Conservation (phyloP, 2,113 vertebrate species). For the Pipa parva region DNA sequence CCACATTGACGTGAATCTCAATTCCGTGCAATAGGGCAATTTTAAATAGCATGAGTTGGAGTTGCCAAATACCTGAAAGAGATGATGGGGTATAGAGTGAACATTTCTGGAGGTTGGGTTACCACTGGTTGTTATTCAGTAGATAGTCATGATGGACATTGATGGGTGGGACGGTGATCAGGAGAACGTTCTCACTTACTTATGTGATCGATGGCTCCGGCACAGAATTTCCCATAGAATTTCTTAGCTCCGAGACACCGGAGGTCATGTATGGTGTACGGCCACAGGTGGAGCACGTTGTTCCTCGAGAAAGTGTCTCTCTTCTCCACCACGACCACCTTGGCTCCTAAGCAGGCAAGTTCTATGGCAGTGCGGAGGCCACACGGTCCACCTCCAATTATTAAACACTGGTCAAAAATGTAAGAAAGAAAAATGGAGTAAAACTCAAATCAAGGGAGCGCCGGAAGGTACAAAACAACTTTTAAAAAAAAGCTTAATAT, state of each 20-base stretch:
- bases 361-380: constrained; percentile 92
- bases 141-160: too few species aligned
- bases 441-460: too few species aligned
- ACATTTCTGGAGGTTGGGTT: too few species aligned
- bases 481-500: too few species aligned
- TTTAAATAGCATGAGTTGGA: constrained; percentile 93
- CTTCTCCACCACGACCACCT: constrained; percentile 92
- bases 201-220: constrained; percentile 94
- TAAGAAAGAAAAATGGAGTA: background rate
- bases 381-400: constrained; percentile 91
- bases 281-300: constrained; percentile 96
- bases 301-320: constrained; percentile 92
- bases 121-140: too few species aligned
- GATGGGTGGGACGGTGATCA: too few species aligned
- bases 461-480: too few species aligned
- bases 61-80: constrained; percentile 85
- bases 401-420: constrained; percentile 75
- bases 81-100: background rate
- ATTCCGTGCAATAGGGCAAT: constrained; percentile 88
- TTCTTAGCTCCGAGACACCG: constrained; percentile 92
- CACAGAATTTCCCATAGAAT: constrained; percentile 96
- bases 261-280: constrained; percentile 94
- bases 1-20: constrained; percentile 91
- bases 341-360: constrained; percentile 87
- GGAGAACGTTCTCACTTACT: too few species aligned